phyloP scores from a whole-genome alignment of 2,888 invertebrate species.

The Capitulum mitella region DNA sequence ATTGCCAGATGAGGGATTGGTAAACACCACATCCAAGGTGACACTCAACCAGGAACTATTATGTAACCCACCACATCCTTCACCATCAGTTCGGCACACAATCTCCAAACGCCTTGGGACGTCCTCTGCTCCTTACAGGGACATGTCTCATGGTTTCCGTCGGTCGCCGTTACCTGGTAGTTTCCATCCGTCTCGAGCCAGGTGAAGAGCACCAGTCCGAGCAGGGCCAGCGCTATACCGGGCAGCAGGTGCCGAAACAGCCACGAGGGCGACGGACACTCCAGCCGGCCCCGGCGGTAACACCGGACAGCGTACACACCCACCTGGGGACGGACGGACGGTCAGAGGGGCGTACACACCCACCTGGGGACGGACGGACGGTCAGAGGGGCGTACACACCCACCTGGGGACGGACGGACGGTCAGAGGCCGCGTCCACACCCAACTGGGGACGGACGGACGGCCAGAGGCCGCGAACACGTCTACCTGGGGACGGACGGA shows the following conservation, averaged over 20 bases:
- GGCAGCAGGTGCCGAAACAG: conserved; percentile 23
- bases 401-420: conserved; percentile 12
- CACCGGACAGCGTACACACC: conserved; percentile 47
- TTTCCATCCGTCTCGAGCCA: background rate
- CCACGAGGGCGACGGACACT: conserved; percentile 44
- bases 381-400: conserved; percentile 48
- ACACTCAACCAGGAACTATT: too few relatives aligned
- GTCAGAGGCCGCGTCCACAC: conserved; percentile 38
- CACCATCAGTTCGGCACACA: too few relatives aligned
- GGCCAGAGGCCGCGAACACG: background rate
- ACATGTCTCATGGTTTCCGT: too few relatives aligned
- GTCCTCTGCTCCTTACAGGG: too few relatives aligned
- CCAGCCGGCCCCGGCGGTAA: conserved; percentile 44
- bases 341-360: conserved; percentile 48
- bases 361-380: conserved; percentile 8
- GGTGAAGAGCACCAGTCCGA: background rate
- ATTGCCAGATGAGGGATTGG: too few relatives aligned
- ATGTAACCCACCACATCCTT: too few relatives aligned
- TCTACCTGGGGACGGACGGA: too few relatives aligned
- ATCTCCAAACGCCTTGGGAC: too few relatives aligned
- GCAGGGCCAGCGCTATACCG: background rate
- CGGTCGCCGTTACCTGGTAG: conserved; percentile 1
- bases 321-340: conserved; percentile 14
- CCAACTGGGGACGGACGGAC: background rate
- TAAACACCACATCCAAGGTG: too few relatives aligned